phyloP scores from a whole-genome alignment of 2,797 vertebrate species.

The Lepus townsendii region DNA sequence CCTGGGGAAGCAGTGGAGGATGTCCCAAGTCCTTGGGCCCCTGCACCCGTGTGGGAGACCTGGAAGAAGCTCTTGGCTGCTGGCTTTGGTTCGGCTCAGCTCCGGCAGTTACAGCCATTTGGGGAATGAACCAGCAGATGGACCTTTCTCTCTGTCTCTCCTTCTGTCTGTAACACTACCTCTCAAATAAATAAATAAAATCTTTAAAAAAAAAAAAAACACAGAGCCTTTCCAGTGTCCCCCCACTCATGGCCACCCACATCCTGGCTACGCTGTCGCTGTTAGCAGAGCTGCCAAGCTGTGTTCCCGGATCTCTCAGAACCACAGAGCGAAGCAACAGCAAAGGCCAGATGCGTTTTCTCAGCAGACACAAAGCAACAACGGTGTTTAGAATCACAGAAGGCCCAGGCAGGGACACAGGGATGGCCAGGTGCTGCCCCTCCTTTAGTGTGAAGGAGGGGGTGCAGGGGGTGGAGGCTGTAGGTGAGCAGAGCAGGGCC shows the following conservation, averaged over 20 bases:
- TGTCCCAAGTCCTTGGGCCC: too few relatives aligned
- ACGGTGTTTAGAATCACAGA: not conserved
- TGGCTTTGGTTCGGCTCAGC: too few relatives aligned
- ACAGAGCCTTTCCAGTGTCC: not conserved
- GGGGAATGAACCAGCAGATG: too few relatives aligned
- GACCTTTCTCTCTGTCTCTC: too few relatives aligned
- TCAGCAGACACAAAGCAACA: not conserved
- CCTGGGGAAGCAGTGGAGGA: too few relatives aligned
- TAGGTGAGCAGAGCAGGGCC: fast-evolving
- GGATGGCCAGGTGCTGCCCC: too few relatives aligned
- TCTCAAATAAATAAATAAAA: too few relatives aligned
- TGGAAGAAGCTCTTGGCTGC: too few relatives aligned
- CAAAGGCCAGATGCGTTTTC: not conserved
- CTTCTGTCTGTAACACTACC: too few relatives aligned
- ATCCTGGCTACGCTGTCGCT: not conserved
- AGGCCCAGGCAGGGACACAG: not conserved
- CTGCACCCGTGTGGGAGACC: too few relatives aligned
- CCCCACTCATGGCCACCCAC: not conserved
- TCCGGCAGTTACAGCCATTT: too few relatives aligned
- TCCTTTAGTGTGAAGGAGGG: not conserved
- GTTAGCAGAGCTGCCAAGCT: not conserved
- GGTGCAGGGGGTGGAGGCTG: not conserved
- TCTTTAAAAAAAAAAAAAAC: too few relatives aligned
- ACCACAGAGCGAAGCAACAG: not conserved
- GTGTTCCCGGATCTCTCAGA: slow-evolving; percentile 1